Evolutionary conservation across 1,140 invertebrate genomes (phyloP).

Genomic region (Bombus confusus): DNA sequence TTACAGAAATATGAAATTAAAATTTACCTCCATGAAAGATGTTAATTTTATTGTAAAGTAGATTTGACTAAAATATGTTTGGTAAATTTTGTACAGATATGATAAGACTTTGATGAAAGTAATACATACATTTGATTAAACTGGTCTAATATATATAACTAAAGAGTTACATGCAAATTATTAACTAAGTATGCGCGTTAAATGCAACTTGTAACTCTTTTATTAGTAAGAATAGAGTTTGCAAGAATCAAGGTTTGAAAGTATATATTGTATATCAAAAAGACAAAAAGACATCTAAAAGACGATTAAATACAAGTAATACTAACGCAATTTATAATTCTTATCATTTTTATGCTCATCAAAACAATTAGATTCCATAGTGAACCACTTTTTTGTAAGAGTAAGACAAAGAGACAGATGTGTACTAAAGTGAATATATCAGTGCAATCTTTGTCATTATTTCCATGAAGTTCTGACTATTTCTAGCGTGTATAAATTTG

Average conservation of each 20-base stretch:
- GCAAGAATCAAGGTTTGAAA: background rate
- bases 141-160: background rate
- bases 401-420: slow-evolving; percentile 10
- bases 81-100: slow-evolving; percentile 14
- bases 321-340: background rate
- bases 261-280: slow-evolving; percentile 20
- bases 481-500: slow-evolving; percentile 51
- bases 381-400: slow-evolving; percentile 31
- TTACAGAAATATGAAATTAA: background rate
- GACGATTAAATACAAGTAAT: slow-evolving; percentile 22
- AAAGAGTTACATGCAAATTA: background rate
- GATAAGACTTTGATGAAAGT: background rate
- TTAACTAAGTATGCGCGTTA: background rate
- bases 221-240: slow-evolving; percentile 14
- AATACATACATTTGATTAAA: background rate
- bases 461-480: slow-evolving; percentile 36
- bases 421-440: slow-evolving; percentile 47
- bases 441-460: slow-evolving; percentile 45
- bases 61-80: slow-evolving; percentile 23
- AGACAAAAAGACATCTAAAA: slow-evolving; percentile 12
- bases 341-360: background rate
- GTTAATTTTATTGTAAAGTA: background rate
- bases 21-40: slow-evolving; percentile 1
- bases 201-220: slow-evolving; percentile 32
- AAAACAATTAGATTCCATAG: background rate